Evolutionary conservation across 2,113 vertebrate genomes (phyloP).

Genomic region (Gopherus flavomarginatus): DNA sequence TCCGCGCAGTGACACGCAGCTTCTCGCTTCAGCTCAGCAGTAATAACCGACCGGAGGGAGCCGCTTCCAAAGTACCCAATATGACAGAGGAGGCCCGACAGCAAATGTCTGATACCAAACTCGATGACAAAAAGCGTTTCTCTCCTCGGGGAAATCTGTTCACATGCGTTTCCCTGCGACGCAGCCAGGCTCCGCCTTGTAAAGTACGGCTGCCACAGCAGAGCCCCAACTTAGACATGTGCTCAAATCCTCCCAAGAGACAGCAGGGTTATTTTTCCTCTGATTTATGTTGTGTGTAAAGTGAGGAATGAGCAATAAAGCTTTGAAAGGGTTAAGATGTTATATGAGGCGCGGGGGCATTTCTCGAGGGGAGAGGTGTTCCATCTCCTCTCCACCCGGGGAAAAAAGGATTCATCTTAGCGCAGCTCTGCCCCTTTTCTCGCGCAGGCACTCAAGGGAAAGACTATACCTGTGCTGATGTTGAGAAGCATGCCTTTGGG

Average conservation of each 20-base stretch:
- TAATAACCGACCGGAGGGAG: rapidly evolving
- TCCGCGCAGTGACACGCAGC: rapidly evolving
- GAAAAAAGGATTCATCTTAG: rapidly evolving
- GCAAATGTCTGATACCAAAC: not conserved
- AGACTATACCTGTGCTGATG: not conserved
- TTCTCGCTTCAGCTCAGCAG: not conserved
- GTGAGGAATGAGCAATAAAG: not conserved
- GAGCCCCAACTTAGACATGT: not conserved
- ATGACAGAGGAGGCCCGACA: not conserved
- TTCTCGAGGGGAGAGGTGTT: not conserved
- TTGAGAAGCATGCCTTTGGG: not conserved
- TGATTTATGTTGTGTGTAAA: not conserved
- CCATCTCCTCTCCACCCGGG: not conserved
- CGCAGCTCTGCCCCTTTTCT: rapidly evolving
- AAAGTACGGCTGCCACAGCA: not conserved
- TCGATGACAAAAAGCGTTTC: conserved; percentile 42
- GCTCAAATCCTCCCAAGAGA: not conserved
- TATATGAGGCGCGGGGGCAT: not conserved
- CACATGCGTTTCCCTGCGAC: rapidly evolving
- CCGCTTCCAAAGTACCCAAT: rapidly evolving
- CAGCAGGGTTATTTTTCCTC: not conserved
- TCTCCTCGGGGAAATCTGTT: not conserved
- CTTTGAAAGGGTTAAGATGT: not conserved
- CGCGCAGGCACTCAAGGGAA: not conserved
- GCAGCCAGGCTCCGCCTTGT: not conserved